Evolutionary conservation across 1,140 invertebrate genomes (phyloP).

Genomic region (Drosophila funebris): DNA sequence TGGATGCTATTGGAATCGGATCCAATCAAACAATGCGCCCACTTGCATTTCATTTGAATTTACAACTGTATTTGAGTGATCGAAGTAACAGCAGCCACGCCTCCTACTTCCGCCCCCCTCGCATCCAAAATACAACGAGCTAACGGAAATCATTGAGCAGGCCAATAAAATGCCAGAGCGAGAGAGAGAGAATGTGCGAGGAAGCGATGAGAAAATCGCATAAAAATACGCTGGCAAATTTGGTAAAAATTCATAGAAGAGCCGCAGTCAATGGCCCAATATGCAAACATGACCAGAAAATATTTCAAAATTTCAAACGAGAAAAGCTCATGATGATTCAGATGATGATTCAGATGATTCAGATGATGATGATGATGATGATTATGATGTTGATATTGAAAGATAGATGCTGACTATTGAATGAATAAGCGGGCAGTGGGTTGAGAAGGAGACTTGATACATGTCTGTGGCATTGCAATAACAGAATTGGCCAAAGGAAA

Average conservation of each 20-base stretch:
- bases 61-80: constrained; percentile 75
- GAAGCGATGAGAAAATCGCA: constrained; percentile 58
- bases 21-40: constrained; percentile 64
- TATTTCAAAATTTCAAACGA: constrained; percentile 60
- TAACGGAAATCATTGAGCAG: constrained; percentile 57
- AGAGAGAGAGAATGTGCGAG: constrained; percentile 28
- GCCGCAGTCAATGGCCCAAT: constrained; percentile 65
- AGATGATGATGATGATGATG: constrained; percentile 27
- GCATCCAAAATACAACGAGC: constrained; percentile 27
- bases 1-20: not conserved
- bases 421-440: not conserved
- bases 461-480: constrained; percentile 24
- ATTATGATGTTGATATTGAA: constrained; percentile 16
- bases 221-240: constrained; percentile 70
- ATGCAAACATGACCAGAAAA: constrained; percentile 71
- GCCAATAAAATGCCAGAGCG: constrained; percentile 34
- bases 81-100: constrained; percentile 50
- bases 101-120: constrained; percentile 18
- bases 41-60: constrained; percentile 81
- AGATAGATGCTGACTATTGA: constrained; percentile 30
- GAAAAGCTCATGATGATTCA: constrained; percentile 20
- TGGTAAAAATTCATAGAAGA: constrained; percentile 48
- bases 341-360: not conserved
- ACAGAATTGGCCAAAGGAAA: constrained; percentile 66
- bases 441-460: not conserved